Conservation (phyloP, 1,140 invertebrate species). For the Drosophila gunungcola region DNA sequence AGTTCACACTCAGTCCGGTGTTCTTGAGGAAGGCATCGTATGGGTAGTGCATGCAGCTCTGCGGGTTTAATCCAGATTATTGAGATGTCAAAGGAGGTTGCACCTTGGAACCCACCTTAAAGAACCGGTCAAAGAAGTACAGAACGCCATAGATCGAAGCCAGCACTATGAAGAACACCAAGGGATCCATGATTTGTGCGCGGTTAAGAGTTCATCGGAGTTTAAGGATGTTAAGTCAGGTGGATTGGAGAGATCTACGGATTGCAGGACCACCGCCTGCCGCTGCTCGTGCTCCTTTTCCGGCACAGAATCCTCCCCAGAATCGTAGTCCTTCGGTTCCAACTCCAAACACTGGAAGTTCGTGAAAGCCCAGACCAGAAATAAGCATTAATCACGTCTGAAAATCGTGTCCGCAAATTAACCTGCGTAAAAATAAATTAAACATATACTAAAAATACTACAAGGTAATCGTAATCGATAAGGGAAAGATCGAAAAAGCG, state of each 20-base stretch:
- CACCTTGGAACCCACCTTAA: slow-evolving; percentile 86
- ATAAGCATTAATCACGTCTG: slow-evolving; percentile 10
- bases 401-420: slow-evolving; percentile 17
- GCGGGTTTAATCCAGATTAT: slow-evolving; percentile 10
- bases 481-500: background rate
- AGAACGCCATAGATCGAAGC: slow-evolving; percentile 87
- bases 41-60: slow-evolving; percentile 92
- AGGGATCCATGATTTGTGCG: slow-evolving; percentile 68
- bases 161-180: slow-evolving; percentile 71
- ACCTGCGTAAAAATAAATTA: slow-evolving; percentile 4
- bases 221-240: background rate
- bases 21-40: slow-evolving; percentile 91
- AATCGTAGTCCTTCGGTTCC: slow-evolving; percentile 58
- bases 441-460: slow-evolving; percentile 1
- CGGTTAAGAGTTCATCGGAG: slow-evolving; percentile 17
- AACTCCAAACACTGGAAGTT: slow-evolving; percentile 71
- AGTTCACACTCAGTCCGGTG: slow-evolving; percentile 89
- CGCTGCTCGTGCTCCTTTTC: slow-evolving; percentile 91
- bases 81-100: background rate
- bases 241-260: background rate
- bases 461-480: background rate
- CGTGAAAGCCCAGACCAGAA: background rate
- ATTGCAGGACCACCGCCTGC: slow-evolving; percentile 87
- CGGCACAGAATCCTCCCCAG: slow-evolving; percentile 57
- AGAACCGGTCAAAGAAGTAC: slow-evolving; percentile 90